Evolutionary conservation across 2,888 invertebrate genomes (phyloP), one percentile per base, ranked within the genome.

Genomic region (Drosophila eohydei): DNA sequence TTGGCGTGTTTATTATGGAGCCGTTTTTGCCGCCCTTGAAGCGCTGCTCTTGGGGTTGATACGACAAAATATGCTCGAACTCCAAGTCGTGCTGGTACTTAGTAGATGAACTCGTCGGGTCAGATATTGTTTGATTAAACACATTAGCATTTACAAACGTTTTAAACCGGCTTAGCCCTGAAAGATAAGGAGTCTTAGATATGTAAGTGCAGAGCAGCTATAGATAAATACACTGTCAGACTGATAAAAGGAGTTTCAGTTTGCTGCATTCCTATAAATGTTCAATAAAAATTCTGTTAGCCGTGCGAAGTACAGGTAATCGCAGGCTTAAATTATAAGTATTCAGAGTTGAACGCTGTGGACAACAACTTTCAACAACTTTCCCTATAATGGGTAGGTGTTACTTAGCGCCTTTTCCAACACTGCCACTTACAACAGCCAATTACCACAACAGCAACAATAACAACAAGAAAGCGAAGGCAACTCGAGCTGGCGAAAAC

Each of bases 1-100:
- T 74, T 75, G 71, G 76, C 62, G 86, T 74, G 84, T 88, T 85
- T 89, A 84, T 88, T 89, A 88, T 76, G 72, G 65, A 59, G 60
- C 59, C 62, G 67, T 66, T 61, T 72, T 70, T 74, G 67, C 51
- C 55, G 67, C 51, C 55, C 71, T 69, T 60, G 48, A 59, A 74
- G 41, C 60, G 40, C 21, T 46, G 44, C 60, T 41, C 36, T 30
- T 60, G 12, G 41, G 43, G 28, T 40, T 44, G 28, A 30, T 50
- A 41, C 30, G 26, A 32, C 16, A 32, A 60, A 62, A 54, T 55
- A 55, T 38, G 52, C 46, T 56, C n/a, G 46, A 50, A 40, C 7
- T 43, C 38, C 7, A n/a, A 52, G 26, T 36, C 52, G 26, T 54
- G 41, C 60, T 62, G 43, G 44, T 16, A 50, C 62, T 62, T 46